Base-by-base conservation (phyloP, 2,888 invertebrate genomes). In the Acleris holmiana region DNA sequence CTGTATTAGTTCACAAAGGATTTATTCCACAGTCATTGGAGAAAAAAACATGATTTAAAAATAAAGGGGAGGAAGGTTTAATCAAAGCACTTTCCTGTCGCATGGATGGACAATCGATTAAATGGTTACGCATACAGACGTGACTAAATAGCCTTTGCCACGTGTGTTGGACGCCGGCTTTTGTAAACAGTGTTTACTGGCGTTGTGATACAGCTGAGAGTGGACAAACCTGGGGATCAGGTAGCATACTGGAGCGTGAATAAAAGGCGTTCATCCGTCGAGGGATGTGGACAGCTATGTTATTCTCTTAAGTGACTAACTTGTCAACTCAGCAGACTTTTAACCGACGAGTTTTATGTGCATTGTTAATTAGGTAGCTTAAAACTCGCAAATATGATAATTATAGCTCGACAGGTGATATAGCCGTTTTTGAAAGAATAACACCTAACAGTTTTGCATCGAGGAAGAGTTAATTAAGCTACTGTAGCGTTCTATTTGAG, bases 91-190 rank as follows among this genome's bases (percentile, higher is more conserved):
- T 84, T 88, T 82, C 85, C 83, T 73, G 79, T 79, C 78, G 79
- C 80, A 83, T 84, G 85, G 83, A 80, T 84, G 86, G 86, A 84
- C 89, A 88, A 89, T 88, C 86, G 85, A 86, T 88, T 86, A 83
- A 83, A 85, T 83, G 78, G 79, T 76, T 73, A 74, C 74, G 71
- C 72, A 74, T 78, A 77, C 73, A 69, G 75, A 78, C 73, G 51
- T 67, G 49, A 73, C 73, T 53, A 74, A 73, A 70, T 62, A 73
- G 68, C 69, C 73, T 71, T 61, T 73, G 68, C 69, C 73, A 74
- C 74, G 73, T 75, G 74, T 66, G 57, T 19, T 66, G 50, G 40
- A 40, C 2, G 44, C 67, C 17, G 59, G 41, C 40, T 41, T 15
- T 59, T 69, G 57, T 58, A 64, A 70, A 70, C 56, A 70, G 54